Percentiles rank a stretch among this genome's conserved stretches.
These are phyloP conservation scores for Galeruca laticollis DNA, from an alignment of 2,888 invertebrate species.

Conservation along the genomic window DNA sequence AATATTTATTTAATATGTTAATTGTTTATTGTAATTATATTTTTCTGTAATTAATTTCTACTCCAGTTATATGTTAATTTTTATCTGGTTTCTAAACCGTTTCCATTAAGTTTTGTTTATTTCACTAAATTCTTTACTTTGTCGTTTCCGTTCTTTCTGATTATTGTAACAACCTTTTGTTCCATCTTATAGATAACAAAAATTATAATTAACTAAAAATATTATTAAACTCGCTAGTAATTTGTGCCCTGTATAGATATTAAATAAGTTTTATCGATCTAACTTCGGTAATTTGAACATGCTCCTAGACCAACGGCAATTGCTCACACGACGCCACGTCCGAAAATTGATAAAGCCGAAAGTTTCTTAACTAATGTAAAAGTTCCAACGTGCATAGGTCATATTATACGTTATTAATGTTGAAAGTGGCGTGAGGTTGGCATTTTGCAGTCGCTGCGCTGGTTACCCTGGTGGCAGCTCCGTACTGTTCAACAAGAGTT, in stretches of 20 bases:
- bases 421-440: constrained; percentile 45
- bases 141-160: no score
- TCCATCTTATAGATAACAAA: no score
- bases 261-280: constrained; percentile 13
- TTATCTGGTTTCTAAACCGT: no score
- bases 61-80: no score
- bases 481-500: constrained; percentile 59
- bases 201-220: neutral
- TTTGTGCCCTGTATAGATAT: neutral
- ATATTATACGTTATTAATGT: constrained; percentile 48
- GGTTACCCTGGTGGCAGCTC: constrained; percentile 44
- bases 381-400: constrained; percentile 41
- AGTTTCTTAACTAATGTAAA: constrained; percentile 38
- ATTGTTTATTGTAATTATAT: no score
- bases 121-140: no score
- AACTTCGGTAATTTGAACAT: constrained; percentile 17
- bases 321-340: constrained; percentile 21
- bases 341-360: constrained; percentile 35
- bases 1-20: no score
- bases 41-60: no score
- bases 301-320: constrained; percentile 17
- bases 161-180: no score
- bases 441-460: constrained; percentile 44
- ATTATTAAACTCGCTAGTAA: neutral
- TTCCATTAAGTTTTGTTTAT: no score